These are phyloP conservation scores for Manduca sexta DNA, from an alignment of 1,140 invertebrate genomes.

Conservation along the genomic window DNA sequence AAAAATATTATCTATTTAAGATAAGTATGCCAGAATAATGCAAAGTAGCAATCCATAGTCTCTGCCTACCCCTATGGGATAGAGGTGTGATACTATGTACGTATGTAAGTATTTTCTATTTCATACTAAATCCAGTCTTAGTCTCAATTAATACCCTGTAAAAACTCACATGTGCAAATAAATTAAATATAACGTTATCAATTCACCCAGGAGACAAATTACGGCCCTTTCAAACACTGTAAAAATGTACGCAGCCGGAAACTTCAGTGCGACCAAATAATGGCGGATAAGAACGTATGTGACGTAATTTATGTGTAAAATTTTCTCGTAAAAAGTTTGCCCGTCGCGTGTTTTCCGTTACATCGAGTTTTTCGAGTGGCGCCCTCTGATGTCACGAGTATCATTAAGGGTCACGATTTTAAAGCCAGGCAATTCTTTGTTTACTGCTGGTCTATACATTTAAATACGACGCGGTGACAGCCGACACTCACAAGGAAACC, in stretches of 20 bases:
- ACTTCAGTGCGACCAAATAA: conserved; percentile 57
- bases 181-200: conserved; percentile 8
- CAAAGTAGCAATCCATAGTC: too few species aligned
- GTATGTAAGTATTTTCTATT: too few species aligned
- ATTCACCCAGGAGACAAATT: conserved; percentile 35
- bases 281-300: conserved; percentile 59
- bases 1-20: too few species aligned
- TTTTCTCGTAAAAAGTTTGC: conserved; percentile 54
- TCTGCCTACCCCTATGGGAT: too few species aligned
- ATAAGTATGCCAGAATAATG: too few species aligned
- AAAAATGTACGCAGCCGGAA: conserved; percentile 49
- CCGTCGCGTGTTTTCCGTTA: conserved; percentile 9
- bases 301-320: conserved; percentile 64
- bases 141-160: too few species aligned
- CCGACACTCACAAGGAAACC: not conserved
- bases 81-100: too few species aligned
- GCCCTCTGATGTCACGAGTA: conserved; percentile 1
- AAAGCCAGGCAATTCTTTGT: conserved; percentile 1
- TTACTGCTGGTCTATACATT: not conserved
- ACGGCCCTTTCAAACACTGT: conserved; percentile 42
- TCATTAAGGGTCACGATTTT: not conserved
- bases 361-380: not conserved
- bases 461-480: not conserved
- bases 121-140: too few species aligned
- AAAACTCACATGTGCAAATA: not conserved